Base-by-base conservation (phyloP, 2,113 vertebrate species). In the Tetrao urogallus region DNA sequence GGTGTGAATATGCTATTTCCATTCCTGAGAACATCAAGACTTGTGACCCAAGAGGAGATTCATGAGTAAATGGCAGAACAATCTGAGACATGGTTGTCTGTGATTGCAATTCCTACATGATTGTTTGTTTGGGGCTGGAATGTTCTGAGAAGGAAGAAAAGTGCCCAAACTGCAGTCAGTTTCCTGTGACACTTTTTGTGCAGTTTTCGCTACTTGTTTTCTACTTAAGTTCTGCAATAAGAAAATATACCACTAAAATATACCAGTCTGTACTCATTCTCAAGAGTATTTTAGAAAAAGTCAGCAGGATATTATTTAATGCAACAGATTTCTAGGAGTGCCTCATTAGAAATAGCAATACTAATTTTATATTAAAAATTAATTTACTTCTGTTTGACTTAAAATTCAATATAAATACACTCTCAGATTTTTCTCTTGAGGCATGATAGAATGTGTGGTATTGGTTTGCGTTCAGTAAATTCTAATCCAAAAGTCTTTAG, bases 331-430 rank as follows among this genome's bases (percentile, higher is more conserved):
- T 86, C 82, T 88, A 58, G 69, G 73, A 90, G 34, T 66, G 50
- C 3, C 21, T 74, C 45, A 70, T 93, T 96, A 93, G 93, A 92
- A 92, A 93, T 48, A 86, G 67, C 2, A 93, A 66, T 86, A 77
- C 30, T 94, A 95, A 95, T 93, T 96, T 96, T 77, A 36, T 77
- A 69, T 92, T 96, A 94, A 96, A 95, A 95, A 94, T 69, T 96
- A 94, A 93, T 96, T 96, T 71, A 43, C 42, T 47, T 90, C 15
- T 87, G 19, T 93, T 95, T 97, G 64, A 94, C 50, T 92, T 90
- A 74, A 95, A 91, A 87, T 38, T 86, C 34, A 80, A 32, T 86
- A 58, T 94, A 96, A 97, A 95, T 89, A 91, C 24, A 82, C 60
- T 78, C 14, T 95, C 81, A 48, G 42, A 85, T 95, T 96, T 78